phyloP scores from a whole-genome alignment of 2,113 vertebrate species.

The Platanista minor region DNA sequence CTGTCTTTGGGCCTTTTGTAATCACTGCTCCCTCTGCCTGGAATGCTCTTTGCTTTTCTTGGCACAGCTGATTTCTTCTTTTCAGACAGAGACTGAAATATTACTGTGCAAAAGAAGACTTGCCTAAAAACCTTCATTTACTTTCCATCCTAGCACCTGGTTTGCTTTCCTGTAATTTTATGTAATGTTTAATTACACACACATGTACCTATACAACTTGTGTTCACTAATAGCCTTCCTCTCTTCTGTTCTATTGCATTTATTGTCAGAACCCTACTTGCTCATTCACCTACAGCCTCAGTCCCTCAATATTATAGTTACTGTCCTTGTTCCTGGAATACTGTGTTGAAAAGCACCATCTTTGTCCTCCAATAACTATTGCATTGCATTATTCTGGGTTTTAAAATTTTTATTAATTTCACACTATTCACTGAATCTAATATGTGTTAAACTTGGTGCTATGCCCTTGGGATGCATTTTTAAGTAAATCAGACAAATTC shows the following conservation, averaged over 20 bases:
- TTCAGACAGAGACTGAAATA: neutral
- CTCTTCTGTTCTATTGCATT: neutral
- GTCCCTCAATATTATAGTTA: neutral
- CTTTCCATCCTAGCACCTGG: neutral
- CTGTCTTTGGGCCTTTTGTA: neutral
- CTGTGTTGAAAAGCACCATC: neutral
- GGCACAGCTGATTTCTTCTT: neutral
- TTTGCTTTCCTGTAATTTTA: neutral
- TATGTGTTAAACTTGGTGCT: neutral
- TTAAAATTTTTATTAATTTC: neutral
- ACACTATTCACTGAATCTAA: neutral
- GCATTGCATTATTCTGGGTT: neutral
- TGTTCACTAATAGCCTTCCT: neutral
- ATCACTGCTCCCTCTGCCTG: neutral
- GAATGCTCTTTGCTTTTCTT: neutral
- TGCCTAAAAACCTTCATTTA: neutral
- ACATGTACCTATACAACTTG: accelerated
- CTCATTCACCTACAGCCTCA: neutral
- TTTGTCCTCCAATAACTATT: neutral
- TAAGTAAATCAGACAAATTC: neutral
- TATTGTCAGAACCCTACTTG: neutral
- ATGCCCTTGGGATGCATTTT: neutral
- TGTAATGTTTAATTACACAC: neutral
- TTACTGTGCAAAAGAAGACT: neutral
- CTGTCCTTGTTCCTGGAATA: neutral